Base-by-base conservation (phyloP, 2,888 invertebrate genomes). In the Hydrotaea cyrtoneurina region DNA sequence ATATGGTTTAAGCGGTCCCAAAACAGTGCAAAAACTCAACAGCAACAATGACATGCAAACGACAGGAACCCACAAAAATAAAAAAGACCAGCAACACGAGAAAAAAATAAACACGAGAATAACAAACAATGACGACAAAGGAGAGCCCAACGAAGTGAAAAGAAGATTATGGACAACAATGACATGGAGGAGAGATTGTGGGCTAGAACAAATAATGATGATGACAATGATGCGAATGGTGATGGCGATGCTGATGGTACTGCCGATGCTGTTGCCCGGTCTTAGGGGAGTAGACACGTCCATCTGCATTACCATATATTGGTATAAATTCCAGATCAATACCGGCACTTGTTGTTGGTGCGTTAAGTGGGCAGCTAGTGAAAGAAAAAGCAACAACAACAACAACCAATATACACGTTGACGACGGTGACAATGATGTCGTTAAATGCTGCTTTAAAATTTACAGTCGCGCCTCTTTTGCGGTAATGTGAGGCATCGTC, bases 231-330 rank as follows among this genome's bases (percentile, higher is more conserved):
- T 19, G 8, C 50, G 50, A 26, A 71, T 43, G 23, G 8, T 10
- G 21, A 72, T n/a, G 71, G 21, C 53, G 53, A 2, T 26, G 71
- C 50, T 72, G 71, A 23, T 23, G 23, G 13, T 72, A 50, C 17
- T 31, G 39, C n/a, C 10, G 66, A 3, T 17, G 66, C 17, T 82
- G 85, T 76, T 82, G 85, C 78, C n/a, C 81, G 78, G 90, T 89
- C 90, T 88, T 90, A 66, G 79, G 79, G 84, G 78, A 78, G 85
- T 86, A 82, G 78, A 76, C 86, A 87, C 86, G 75, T 80, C 80
- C 81, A 82, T 83, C 73, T 89, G 87, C 88, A 90, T 91, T 88
- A 88, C 90, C 91, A 90, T 91, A 82, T 85, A 90, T 89, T 89
- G 89, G 91, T 88, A 89, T 90, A 90, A 90, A 90, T 90, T 90